Percentiles rank a stretch among this genome's conserved stretches.
Evolutionary conservation across 2,888 invertebrate species (phyloP).

Genomic region (Tiliacea aurago): DNA sequence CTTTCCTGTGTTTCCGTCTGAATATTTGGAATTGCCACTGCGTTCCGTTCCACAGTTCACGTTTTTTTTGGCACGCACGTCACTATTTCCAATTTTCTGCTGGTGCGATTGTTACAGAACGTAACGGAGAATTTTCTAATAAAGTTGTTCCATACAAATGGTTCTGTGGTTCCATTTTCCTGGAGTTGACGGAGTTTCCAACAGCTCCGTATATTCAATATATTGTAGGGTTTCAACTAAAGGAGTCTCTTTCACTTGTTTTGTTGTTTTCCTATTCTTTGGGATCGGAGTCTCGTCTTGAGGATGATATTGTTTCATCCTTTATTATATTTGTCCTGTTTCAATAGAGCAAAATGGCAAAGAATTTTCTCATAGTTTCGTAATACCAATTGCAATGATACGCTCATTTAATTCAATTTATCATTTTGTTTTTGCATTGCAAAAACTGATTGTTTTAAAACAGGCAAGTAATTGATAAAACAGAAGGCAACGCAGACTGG

Average conservation of each 20-base stretch:
- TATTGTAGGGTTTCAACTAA: slow-evolving; percentile 41
- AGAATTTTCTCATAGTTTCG: not conserved
- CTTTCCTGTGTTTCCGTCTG: slow-evolving; percentile 7
- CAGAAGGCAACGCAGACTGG: slow-evolving; percentile 7
- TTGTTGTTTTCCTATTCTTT: slow-evolving; percentile 36
- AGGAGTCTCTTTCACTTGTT: slow-evolving; percentile 42
- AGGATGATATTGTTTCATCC: slow-evolving; percentile 24
- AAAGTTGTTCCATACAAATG: slow-evolving; percentile 67
- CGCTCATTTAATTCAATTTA: slow-evolving; percentile 8
- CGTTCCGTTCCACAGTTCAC: slow-evolving; percentile 36
- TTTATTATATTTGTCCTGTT: slow-evolving; percentile 17
- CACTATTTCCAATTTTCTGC: slow-evolving; percentile 74
- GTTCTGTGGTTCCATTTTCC: slow-evolving; percentile 59
- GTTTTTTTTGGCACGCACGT: slow-evolving; percentile 63
- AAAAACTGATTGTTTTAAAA: slow-evolving; percentile 28
- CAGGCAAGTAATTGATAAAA: slow-evolving; percentile 34
- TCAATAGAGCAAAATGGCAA: slow-evolving; percentile 2
- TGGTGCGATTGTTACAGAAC: slow-evolving; percentile 64
- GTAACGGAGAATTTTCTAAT: slow-evolving; percentile 66
- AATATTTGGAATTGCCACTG: slow-evolving; percentile 37
- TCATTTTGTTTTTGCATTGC: slow-evolving; percentile 1
- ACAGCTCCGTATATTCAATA: slow-evolving; percentile 43
- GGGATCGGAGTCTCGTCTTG: not conserved
- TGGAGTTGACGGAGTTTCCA: slow-evolving; percentile 41
- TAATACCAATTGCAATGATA: slow-evolving; percentile 1